These are phyloP conservation scores for Lasioglossum zephyrum DNA, from an alignment of 2,888 invertebrate species.

Conservation along the genomic window DNA sequence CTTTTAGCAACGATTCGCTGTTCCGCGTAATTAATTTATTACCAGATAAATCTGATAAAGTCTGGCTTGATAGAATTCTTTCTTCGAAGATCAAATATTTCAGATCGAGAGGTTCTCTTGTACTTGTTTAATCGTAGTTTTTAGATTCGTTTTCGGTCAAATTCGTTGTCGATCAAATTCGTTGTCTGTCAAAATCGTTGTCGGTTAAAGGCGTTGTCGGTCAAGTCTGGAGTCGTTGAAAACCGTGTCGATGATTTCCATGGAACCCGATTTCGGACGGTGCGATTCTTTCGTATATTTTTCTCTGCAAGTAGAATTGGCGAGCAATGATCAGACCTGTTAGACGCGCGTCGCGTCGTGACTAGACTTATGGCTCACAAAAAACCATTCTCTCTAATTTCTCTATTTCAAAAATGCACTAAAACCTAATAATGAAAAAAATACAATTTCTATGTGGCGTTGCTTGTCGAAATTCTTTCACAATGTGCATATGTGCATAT, in stretches of 20 bases:
- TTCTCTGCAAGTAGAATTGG: neutral
- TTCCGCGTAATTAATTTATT: slow-evolving; percentile 11
- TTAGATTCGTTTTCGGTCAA: too few relatives aligned
- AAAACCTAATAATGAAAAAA: neutral
- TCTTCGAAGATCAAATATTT: neutral
- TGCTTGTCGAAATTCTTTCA: neutral
- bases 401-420: neutral
- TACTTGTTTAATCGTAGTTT: neutral
- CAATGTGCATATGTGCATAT: too few relatives aligned
- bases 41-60: neutral
- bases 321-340: neutral
- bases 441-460: neutral
- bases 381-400: neutral
- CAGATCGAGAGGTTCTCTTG: neutral
- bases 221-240: too few relatives aligned
- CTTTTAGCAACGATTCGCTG: slow-evolving; percentile 12
- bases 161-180: too few relatives aligned
- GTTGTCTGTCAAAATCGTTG: too few relatives aligned
- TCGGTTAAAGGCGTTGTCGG: too few relatives aligned
- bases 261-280: neutral
- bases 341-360: neutral
- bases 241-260: too few relatives aligned
- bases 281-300: neutral
- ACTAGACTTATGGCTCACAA: neutral
- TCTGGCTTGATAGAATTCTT: neutral